These are phyloP conservation scores for Lepus europaeus DNA, from an alignment of 2,113 vertebrate species.

Conservation along the genomic window DNA sequence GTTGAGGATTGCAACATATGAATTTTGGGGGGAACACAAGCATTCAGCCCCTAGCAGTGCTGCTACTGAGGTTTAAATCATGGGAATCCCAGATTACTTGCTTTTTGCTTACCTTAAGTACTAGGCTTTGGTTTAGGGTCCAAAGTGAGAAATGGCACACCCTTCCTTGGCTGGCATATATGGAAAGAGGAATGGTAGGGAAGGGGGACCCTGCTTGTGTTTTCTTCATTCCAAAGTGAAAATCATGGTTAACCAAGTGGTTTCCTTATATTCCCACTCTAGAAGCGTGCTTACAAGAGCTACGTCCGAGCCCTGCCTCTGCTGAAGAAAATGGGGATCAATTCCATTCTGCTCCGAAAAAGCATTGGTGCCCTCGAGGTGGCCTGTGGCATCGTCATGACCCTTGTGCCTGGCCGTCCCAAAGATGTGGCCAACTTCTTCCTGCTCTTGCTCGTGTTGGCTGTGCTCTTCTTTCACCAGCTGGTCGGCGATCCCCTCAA, in stretches of 20 bases:
- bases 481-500: constrained; percentile 98
- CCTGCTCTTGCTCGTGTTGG: constrained; percentile 96
- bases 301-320: constrained; percentile 97
- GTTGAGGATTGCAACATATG: neutral
- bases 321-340: constrained; percentile 97
- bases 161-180: neutral
- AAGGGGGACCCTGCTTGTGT: constrained; percentile 44
- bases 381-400: constrained; percentile 96
- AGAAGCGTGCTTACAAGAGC: constrained; percentile 99
- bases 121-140: constrained; percentile 28
- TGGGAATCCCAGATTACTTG: neutral
- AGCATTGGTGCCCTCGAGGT: constrained; percentile 97
- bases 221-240: constrained; percentile 60
- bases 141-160: neutral
- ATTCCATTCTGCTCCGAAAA: constrained; percentile 97
- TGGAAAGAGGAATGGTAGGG: neutral
- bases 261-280: constrained; percentile 79
- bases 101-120: constrained; percentile 42
- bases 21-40: neutral
- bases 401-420: constrained; percentile 95
- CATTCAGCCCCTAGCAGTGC: neutral
- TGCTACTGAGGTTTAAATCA: constrained; percentile 52
- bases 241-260: constrained; percentile 53
- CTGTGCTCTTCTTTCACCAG: constrained; percentile 98
- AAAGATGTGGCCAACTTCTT: constrained; percentile 99